Base-by-base conservation (phyloP, 2,113 vertebrate genomes). In the Brienomyrus brachyistius region DNA sequence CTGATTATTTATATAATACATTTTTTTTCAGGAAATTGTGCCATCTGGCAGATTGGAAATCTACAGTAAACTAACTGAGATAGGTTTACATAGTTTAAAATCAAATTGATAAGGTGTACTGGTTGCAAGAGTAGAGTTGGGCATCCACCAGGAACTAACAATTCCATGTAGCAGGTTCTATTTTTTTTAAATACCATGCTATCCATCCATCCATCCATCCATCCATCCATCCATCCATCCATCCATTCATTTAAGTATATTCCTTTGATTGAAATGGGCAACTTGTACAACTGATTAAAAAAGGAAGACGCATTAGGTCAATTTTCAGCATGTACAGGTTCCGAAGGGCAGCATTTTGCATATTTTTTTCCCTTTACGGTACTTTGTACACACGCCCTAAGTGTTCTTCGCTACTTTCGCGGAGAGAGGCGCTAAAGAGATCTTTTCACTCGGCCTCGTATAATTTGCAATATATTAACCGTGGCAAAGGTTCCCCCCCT, bases 301-400 rank as follows among this genome's bases (percentile, higher is more conserved):
- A 7, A 21, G 35, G 40, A 80, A 80, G 4, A 43, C 31, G 35
- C 31, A 77, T 6, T 13, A 74, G 31, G 31, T 40, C 27, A 77
- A 77, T 43, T 19, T 80, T 43, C 35, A 43, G 17, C 43, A 19
- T 80, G 35, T 80, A 17, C 31, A 80, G 74, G 35, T 80, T 19
- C 35, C 35, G 74, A 80, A 80, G 15, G 35, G 35, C 74, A 80
- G 74, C 35, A 43, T 80, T 80, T 80, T 70, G n/a, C 31, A 19
- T 35, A 19, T 66, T 2, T 77, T 48, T 40, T 89, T 66, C 48
- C n/a, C 21, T 89, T 35, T 47, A 77, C 10, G 86, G 66, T 89
- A 70, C 88, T 86, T 86, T 89, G 85, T 50, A 90, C 59, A 89
- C 88, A 89, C 13, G 80, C 82, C 90, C 90, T 89, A 86, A 89